Base-by-base conservation (phyloP, 2,797 vertebrate species). In the Tarsius wallacei region DNA sequence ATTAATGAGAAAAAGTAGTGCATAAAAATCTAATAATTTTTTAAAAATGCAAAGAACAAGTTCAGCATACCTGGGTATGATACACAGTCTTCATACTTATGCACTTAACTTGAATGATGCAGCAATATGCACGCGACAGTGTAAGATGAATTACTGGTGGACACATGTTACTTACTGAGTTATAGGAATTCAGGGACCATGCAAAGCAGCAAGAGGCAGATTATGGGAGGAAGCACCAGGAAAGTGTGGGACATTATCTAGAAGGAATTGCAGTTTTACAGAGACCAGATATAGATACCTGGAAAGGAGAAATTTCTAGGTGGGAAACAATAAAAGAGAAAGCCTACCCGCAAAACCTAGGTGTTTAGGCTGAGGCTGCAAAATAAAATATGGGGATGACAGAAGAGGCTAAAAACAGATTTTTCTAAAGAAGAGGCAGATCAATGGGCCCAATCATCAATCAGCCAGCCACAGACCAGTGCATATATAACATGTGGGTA, bases 401-500 rank as follows among this genome's bases (percentile, higher is more conserved):
- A 59, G 53, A 10, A 26, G 16, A 49, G 16, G 24, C 0, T 28
- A 15, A 16, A 4, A 70, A 36, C 9, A n/a, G 13, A 0, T 55
- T 81, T 78, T 13, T 42, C 42, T 61, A 16, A 64, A 64, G 53
- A 82, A 70, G n/a, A 77, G 16, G 2, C 16, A 17, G 17, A 42
- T 21, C 1, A 0, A 2, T 7, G 6, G n/a, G 31, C 9, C 42
- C 12, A 8, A 8, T 64, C 17, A 8, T 22, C 47, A 8, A 4
- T 4, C 31, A 47, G 68, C n/a, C 0, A 7, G 19, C 17, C 2
- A 16, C 33, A 16, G 2, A 53, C 17, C 42, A 22, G 49, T 2
- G 7, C 4, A 9, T 28, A 5, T 5, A 9, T 28, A 5, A 9
- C 7, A 28, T 0, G 2, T 0, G 15, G 28, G 12, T 22, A n/a